These are phyloP conservation scores for Clepsis dumicolana DNA, from an alignment of 2,888 invertebrate genomes.

Conservation along the genomic window DNA sequence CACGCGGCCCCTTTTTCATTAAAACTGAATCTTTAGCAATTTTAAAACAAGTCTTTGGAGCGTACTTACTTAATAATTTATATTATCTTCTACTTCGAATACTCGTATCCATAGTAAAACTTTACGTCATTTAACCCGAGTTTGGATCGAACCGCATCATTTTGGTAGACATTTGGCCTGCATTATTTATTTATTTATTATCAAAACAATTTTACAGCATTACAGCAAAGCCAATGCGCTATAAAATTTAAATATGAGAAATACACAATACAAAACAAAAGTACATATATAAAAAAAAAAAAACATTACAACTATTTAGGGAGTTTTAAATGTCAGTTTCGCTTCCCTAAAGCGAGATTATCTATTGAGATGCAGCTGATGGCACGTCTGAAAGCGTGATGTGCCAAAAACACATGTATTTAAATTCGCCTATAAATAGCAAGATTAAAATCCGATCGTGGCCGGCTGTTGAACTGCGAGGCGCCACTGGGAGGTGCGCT, in stretches of 20 bases:
- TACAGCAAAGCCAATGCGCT: too few relatives aligned
- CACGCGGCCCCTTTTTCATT: constrained; percentile 1
- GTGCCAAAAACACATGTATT: constrained; percentile 59
- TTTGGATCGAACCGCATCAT: background rate
- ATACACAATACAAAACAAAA: too few relatives aligned
- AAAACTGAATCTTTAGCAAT: constrained; percentile 8
- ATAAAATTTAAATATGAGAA: too few relatives aligned
- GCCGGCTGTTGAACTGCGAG: constrained; percentile 69
- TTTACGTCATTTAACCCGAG: background rate
- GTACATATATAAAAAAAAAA: too few relatives aligned
- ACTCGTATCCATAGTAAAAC: background rate
- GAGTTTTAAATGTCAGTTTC: too few relatives aligned
- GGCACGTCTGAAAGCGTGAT: constrained; percentile 46
- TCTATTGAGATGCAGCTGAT: constrained; percentile 20
- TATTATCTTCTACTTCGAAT: background rate
- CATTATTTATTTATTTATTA: too few relatives aligned
- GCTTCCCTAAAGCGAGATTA: too few relatives aligned
- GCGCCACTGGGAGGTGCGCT: constrained; percentile 59
- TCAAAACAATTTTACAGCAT: too few relatives aligned
- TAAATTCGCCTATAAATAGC: constrained; percentile 69
- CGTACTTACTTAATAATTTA: background rate
- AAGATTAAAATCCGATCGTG: constrained; percentile 66
- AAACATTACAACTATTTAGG: too few relatives aligned
- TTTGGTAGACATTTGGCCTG: constrained; percentile 1
- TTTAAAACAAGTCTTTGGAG: constrained; percentile 5